phyloP scores from a whole-genome alignment of 2,797 vertebrate species.

The Moxostoma hubbsi region DNA sequence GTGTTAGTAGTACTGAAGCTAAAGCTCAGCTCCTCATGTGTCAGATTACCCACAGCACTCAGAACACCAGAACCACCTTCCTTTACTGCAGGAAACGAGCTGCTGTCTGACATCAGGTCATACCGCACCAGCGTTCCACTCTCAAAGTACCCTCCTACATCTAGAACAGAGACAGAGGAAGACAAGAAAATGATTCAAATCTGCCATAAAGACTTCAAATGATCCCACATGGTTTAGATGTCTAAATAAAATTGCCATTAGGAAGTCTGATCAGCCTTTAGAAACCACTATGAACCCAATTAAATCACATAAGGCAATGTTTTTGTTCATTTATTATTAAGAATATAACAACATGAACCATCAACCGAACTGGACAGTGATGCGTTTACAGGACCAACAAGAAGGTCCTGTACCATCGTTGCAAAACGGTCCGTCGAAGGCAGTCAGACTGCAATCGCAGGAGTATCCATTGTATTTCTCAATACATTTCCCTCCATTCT shows the following conservation, averaged over 20 bases:
- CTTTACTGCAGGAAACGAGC: slow-evolving; percentile 63
- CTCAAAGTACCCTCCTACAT: slow-evolving; percentile 96
- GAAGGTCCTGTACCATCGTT: slow-evolving; percentile 80
- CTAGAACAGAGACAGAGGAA: slow-evolving; percentile 65
- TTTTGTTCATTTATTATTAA: too few species aligned
- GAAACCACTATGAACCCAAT: too few species aligned
- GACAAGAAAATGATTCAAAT: too few species aligned
- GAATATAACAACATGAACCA: too few species aligned
- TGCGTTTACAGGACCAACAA: not conserved
- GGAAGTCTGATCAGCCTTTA: too few species aligned
- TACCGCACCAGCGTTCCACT: slow-evolving; percentile 93
- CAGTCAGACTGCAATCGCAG: slow-evolving; percentile 90
- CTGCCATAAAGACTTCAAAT: too few species aligned
- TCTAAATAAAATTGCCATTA: too few species aligned
- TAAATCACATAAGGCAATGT: too few species aligned
- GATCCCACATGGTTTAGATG: too few species aligned
- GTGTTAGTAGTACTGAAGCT: slow-evolving; percentile 94
- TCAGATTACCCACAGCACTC: slow-evolving; percentile 75
- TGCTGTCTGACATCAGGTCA: slow-evolving; percentile 81
- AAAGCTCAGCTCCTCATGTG: slow-evolving; percentile 86
- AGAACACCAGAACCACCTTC: slow-evolving; percentile 59
- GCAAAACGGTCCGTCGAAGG: slow-evolving; percentile 92
- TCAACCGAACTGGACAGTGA: too few species aligned
- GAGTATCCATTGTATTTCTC: slow-evolving; percentile 94
- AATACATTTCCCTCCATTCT: slow-evolving; percentile 90